Base-by-base conservation (phyloP, 2,113 vertebrate species). In the Lontra canadensis region DNA sequence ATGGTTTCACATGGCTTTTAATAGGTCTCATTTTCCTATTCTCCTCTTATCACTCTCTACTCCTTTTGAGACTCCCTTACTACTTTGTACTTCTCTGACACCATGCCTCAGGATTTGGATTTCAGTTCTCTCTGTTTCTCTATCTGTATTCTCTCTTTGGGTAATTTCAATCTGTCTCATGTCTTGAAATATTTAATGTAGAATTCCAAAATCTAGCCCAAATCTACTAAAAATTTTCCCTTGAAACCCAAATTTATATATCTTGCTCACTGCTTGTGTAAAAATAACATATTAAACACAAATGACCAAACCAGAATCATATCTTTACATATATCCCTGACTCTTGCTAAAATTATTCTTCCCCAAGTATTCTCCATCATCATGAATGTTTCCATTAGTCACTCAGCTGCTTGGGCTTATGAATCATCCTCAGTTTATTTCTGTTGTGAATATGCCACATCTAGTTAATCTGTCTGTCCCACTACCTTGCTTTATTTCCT, bases 201-300 rank as follows among this genome's bases (percentile, higher is more conserved):
- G 44, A 82, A 57, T 26, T 71, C 3, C 3, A 3, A 76, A 31
- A 15, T 31, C 23, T 74, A 94, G 81, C 65, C 31, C 9, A 42
- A 89, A 31, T 82, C 21, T 47, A 57, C 69, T 26, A 15, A n/a
- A 63, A 47, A 3, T n/a, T 81, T 18, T 78, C 17, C 73, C 3
- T 44, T 92, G 52, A 36, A 29, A 3, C 10, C 67, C 18, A 52
- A 25, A 74, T 85, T 82, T 52, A 85, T 49, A 25, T 74, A 14
- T 59, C 6, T 65, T 95, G 17, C 17, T 67, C 9, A 69, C 47
- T 63, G 14, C 1, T 44, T 18, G 71, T 39, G 1, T 49, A 34
- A 76, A 94, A 96, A 89, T 6, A 61, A 59, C 44, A 83, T 34
- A 55, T 83, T 34, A 90, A 93, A 91, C 25, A 78, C 57, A 95